Evolutionary conservation across 2,797 vertebrate genomes (phyloP).

Genomic region (Aeoliscus strigatus): DNA sequence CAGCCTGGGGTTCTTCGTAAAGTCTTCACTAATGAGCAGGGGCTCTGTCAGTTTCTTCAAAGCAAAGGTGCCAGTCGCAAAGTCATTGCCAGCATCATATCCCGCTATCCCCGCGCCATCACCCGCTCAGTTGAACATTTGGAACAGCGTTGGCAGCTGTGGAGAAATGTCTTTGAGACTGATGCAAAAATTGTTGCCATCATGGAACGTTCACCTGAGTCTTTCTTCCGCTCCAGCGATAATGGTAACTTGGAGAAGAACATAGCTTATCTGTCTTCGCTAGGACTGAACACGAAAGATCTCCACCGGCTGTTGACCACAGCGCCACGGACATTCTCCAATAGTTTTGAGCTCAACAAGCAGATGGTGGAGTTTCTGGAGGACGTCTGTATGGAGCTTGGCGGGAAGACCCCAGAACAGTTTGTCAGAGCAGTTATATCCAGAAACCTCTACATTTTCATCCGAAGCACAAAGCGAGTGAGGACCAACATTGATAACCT

Average conservation of each 20-base stretch:
- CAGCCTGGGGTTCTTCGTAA: constrained; percentile 74
- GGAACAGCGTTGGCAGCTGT: constrained; percentile 78
- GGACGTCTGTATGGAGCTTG: constrained; percentile 60
- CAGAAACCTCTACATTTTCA: constrained; percentile 79
- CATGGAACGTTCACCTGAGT: constrained; percentile 76
- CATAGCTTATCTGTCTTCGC: constrained; percentile 69
- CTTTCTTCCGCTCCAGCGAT: constrained; percentile 78
- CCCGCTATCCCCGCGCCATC: constrained; percentile 76
- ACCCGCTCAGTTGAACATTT: constrained; percentile 72
- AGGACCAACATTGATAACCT: constrained; percentile 69
- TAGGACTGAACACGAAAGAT: constrained; percentile 68
- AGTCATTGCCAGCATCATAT: constrained; percentile 75
- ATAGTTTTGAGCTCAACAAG: constrained; percentile 75
- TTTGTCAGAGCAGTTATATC: constrained; percentile 73
- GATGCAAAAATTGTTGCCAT: constrained; percentile 76
- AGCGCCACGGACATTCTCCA: constrained; percentile 79
- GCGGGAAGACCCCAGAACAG: constrained; percentile 54
- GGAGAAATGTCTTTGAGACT: constrained; percentile 71
- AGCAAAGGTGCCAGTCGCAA: constrained; percentile 68
- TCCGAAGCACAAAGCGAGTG: constrained; percentile 76
- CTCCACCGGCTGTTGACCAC: constrained; percentile 73
- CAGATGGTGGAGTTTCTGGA: constrained; percentile 73
- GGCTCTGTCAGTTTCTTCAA: constrained; percentile 69
- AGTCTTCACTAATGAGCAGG: constrained; percentile 67
- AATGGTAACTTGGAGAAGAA: constrained; percentile 78